phyloP scores from a whole-genome alignment of 2,888 invertebrate genomes.

The Harpalus rubripes region DNA sequence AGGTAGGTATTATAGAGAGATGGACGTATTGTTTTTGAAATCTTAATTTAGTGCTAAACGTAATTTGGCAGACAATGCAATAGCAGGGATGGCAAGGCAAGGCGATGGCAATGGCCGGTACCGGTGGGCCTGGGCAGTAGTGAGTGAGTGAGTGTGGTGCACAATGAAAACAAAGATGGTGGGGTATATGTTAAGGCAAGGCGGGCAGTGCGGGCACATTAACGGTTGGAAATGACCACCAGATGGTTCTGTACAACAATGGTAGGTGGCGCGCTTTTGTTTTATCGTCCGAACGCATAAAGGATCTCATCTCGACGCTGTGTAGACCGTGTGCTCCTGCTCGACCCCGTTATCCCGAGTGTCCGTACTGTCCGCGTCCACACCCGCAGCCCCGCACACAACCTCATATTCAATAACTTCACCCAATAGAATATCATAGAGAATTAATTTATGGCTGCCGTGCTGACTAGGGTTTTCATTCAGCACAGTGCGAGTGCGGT shows the following conservation, averaged over 20 bases:
- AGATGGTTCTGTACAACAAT: constrained; percentile 76
- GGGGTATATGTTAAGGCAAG: constrained; percentile 40
- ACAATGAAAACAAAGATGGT: constrained; percentile 64
- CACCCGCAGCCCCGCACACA: too few species aligned
- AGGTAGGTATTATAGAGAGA: not conserved
- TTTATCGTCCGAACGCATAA: constrained; percentile 66
- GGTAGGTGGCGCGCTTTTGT: constrained; percentile 73
- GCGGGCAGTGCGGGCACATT: constrained; percentile 57
- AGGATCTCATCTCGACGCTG: constrained; percentile 65
- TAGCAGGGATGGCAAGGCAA: constrained; percentile 25
- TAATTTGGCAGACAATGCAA: constrained; percentile 67
- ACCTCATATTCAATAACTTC: constrained; percentile 66
- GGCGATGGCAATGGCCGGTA: not conserved
- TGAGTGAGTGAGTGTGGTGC: not conserved
- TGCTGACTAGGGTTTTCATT: constrained; percentile 55
- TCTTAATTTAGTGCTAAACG: constrained; percentile 66
- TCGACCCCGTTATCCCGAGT: constrained; percentile 8
- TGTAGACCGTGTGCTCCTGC: constrained; percentile 7
- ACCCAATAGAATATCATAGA: constrained; percentile 65
- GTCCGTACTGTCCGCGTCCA: not conserved
- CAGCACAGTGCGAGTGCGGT: constrained; percentile 29
- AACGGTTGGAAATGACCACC: constrained; percentile 68
- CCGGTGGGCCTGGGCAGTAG: constrained; percentile 2
- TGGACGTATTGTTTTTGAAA: constrained; percentile 58
- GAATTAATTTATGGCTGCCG: constrained; percentile 65